Conservation (phyloP, 2,888 invertebrate species). For the Sesamia inferens region DNA sequence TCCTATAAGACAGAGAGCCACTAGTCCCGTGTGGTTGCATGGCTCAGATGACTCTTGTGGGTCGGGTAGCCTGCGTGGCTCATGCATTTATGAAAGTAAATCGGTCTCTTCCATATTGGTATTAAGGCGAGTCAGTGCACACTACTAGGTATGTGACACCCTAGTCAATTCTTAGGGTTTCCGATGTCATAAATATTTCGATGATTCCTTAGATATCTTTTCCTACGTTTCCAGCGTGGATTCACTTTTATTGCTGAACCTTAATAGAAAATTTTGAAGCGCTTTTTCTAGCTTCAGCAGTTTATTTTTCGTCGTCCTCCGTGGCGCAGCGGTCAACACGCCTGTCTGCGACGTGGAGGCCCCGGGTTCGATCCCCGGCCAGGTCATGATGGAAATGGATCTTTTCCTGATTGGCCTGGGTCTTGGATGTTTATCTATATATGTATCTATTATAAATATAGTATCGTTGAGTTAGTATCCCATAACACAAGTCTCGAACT, state of each 20-base stretch:
- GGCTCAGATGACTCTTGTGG: constrained; percentile 14
- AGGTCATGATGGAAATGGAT: no score
- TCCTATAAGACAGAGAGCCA: constrained; percentile 23
- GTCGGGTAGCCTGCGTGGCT: constrained; percentile 16
- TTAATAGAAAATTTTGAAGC: neutral
- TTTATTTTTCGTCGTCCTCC: no score
- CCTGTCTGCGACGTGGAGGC: no score
- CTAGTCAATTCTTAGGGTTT: constrained; percentile 24
- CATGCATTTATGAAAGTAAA: constrained; percentile 46
- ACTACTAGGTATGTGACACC: constrained; percentile 23
- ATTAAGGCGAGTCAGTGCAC: constrained; percentile 54
- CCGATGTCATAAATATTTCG: constrained; percentile 7
- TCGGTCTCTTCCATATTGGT: constrained; percentile 54
- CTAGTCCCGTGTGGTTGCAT: constrained; percentile 41
- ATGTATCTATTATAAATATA: no score
- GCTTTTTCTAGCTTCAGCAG: no score
- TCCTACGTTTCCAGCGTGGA: no score
- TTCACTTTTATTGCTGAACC: neutral
- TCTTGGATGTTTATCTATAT: no score
- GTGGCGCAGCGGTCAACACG: no score
- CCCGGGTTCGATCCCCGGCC: no score
- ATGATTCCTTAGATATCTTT: constrained; percentile 1
- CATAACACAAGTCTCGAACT: no score
- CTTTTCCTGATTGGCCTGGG: no score
- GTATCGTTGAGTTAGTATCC: no score